Base-by-base conservation (phyloP, 2,797 vertebrate species). In the Galagoides demidoff region DNA sequence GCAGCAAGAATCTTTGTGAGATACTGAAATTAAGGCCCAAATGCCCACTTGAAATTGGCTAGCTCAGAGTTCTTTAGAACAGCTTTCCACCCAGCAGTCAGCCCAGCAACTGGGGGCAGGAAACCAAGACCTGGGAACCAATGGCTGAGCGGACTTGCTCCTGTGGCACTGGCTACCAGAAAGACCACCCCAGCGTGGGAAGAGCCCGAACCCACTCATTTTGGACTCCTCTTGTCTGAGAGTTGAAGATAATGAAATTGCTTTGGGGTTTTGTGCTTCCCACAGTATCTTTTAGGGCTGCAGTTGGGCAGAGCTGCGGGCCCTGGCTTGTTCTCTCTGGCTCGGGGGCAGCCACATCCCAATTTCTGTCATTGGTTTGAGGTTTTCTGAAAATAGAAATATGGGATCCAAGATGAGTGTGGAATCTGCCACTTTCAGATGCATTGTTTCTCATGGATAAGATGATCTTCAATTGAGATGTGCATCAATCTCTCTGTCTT, bases 401-500 rank as follows among this genome's bases (percentile, higher is more conserved):
- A 34, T 63, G 49, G 61, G 14, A 63, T 71, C 49, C 29, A 34
- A 94, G 29, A 22, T 68, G 31, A 79, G 16, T 34, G 2, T 7
- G 57, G 52, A 83, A 25, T 92, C 25, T 34, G 22, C 23, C 1
- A 0, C 19, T 84, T 94, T 96, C 92, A 61, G 39, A 93, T n/a
- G n/a, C 3, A 66, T 66, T 79, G 49, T 90, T 96, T 71, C 70
- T 79, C 49, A 77, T 11, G 86, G 13, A 37, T 66, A 95, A 45
- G 8, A 90, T 66, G 82, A 39, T 55, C 31, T 95, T 94, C 83
- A 85, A 85, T 81, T 96, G 97, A 97, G 95, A 92, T 95, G 87
- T 64, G 96, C 98, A 97, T 96, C 96, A 95, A 85, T 92, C 94
- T 88, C 82, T 25, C 14, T 29, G 88, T 17, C 89, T 86, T 96